Evolutionary conservation across 1,140 invertebrate genomes (phyloP).

Genomic region (Pseudomyrmex concolor): DNA sequence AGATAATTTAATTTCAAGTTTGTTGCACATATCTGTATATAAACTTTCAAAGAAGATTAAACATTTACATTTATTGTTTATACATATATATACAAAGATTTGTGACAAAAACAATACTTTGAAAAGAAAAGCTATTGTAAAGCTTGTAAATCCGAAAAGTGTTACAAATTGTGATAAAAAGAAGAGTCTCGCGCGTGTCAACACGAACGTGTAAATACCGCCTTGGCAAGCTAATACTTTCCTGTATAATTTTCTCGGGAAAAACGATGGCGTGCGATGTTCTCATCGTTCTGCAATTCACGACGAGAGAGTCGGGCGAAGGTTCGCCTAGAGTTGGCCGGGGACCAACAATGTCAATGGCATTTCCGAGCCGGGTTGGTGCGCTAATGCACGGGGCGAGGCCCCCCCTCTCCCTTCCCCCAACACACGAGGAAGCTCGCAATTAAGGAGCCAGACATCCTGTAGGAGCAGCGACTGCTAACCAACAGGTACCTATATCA

Average conservation of each 20-base stretch:
- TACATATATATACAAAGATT: no score
- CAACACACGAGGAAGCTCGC: conserved; percentile 26
- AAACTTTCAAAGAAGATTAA: no score
- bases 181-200: no score
- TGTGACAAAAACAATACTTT: no score
- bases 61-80: no score
- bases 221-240: neutral
- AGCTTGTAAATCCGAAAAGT: neutral
- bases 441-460: conserved; percentile 63
- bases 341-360: conserved; percentile 75
- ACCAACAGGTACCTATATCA: conserved; percentile 43
- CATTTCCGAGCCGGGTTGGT: conserved; percentile 65
- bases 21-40: no score
- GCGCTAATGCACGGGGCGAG: conserved; percentile 12
- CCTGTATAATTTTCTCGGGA: neutral
- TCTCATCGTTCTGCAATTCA: conserved; percentile 29
- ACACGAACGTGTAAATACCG: neutral
- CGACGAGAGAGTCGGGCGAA: neutral
- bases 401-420: neutral
- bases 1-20: no score
- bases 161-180: neutral
- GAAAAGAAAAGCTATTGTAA: neutral
- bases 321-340: conserved; percentile 60
- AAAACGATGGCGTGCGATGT: neutral
- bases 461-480: conserved; percentile 26